Evolutionary conservation across 1,140 invertebrate genomes (phyloP).

Genomic region (Drosophila melanogaster): Release_6_plus_ISO1_MT NT_033779.5:9844501-9845000

Average conservation of each 20-base stretch:
- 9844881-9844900: slow-evolving; percentile 49
- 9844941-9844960: not conserved
- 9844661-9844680: slow-evolving; percentile 54
- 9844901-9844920: no score
- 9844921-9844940: slow-evolving; percentile 8
- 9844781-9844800: slow-evolving; percentile 3
- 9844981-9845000: not conserved
- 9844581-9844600: slow-evolving; percentile 66
- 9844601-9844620: slow-evolving; percentile 12
- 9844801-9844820: slow-evolving; percentile 67
- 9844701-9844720: slow-evolving; percentile 69
- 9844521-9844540: slow-evolving; percentile 72
- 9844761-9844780: slow-evolving; percentile 12
- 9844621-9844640: slow-evolving; percentile 73
- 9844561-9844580: slow-evolving; percentile 71
- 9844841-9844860: slow-evolving; percentile 60
- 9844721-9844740: not conserved
- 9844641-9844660: slow-evolving; percentile 63
- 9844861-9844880: slow-evolving; percentile 75
- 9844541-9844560: slow-evolving; percentile 75
- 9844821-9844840: slow-evolving; percentile 78
- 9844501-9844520: slow-evolving; percentile 45
- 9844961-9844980: slow-evolving; percentile 8
- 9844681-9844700: slow-evolving; percentile 54
- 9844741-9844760: slow-evolving; percentile 70